phyloP scores from a whole-genome alignment of 23 tunicate species.

The Ciona savignyi region DNA sequence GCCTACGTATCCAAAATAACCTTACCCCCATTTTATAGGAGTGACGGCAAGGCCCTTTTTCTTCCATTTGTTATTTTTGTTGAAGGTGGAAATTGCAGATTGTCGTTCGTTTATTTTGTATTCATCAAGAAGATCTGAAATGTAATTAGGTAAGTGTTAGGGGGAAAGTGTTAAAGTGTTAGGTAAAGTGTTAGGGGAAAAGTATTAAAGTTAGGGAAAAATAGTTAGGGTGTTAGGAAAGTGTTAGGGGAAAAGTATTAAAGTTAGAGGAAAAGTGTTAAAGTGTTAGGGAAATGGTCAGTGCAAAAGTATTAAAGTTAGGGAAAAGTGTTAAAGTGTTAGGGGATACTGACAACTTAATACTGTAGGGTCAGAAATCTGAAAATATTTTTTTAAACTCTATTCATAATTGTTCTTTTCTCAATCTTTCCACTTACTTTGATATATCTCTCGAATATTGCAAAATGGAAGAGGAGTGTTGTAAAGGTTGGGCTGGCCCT shows the following conservation, averaged over 20 bases:
- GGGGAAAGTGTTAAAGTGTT: neutral
- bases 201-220: neutral
- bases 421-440: conserved; percentile 27
- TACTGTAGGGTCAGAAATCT: too few relatives aligned
- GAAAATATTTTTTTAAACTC: too few relatives aligned
- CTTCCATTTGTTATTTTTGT: conserved; percentile 66
- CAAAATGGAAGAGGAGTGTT: conserved; percentile 4
- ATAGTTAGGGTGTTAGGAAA: too few relatives aligned
- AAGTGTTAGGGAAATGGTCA: too few relatives aligned
- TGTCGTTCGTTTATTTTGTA: conserved; percentile 22
- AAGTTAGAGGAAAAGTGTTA: too few relatives aligned
- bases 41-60: conserved; percentile 70
- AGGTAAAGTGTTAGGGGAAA: neutral
- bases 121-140: conserved; percentile 24
- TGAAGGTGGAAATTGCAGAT: conserved; percentile 42
- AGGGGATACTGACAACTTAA: too few relatives aligned
- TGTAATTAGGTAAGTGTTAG: neutral
- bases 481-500: conserved; percentile 25
- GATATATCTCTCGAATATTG: conserved; percentile 12
- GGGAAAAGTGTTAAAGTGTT: too few relatives aligned
- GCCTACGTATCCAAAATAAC: too few relatives aligned
- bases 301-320: too few relatives aligned
- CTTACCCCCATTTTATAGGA: conserved; percentile 52
- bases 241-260: neutral
- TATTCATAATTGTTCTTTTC: too few relatives aligned